A percentile compares a stretch with the other conserved stretches of the same genome.
phyloP scores from a whole-genome alignment of 2,888 invertebrate genomes.

The Magallana nippona region DNA sequence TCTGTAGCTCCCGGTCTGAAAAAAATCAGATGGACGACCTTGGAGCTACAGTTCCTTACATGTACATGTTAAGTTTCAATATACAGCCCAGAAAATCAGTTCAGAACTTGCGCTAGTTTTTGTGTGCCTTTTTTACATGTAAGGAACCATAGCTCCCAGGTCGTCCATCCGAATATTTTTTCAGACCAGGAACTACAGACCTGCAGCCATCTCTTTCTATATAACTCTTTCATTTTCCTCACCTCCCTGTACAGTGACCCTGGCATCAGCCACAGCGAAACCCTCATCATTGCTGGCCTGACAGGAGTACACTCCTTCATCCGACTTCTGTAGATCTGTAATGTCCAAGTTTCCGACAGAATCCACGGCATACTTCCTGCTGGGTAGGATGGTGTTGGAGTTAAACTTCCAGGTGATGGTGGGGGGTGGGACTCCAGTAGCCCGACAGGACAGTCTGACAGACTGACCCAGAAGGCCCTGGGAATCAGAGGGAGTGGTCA shows the following conservation, averaged over 20 bases:
- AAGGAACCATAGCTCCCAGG: no score
- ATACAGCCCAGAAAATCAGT: no score
- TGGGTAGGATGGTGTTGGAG: slow-evolving; percentile 80
- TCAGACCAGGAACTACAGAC: no score
- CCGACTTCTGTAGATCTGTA: slow-evolving; percentile 79
- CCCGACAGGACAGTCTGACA: slow-evolving; percentile 87
- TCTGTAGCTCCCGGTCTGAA: no score
- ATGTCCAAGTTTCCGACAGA: slow-evolving; percentile 74
- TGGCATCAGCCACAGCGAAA: slow-evolving; percentile 84
- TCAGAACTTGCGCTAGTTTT: no score
- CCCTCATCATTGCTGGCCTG: slow-evolving; percentile 87
- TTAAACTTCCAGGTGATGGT: slow-evolving; percentile 89
- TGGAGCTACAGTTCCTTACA: no score
- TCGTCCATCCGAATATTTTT: no score
- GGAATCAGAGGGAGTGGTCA: slow-evolving; percentile 85
- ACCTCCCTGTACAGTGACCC: slow-evolving; percentile 82
- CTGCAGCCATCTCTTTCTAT: no score
- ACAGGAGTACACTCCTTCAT: slow-evolving; percentile 89
- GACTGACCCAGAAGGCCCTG: slow-evolving; percentile 85
- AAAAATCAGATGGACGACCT: no score
- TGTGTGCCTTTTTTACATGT: no score
- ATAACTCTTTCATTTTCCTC: background rate
- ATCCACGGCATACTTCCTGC: slow-evolving; percentile 80
- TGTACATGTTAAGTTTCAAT: no score
- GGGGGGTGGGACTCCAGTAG: slow-evolving; percentile 88